Percentiles rank a stretch among this genome's conserved stretches.
Conservation (phyloP, 2,113 vertebrate genomes). For the Heterotis niloticus region DNA sequence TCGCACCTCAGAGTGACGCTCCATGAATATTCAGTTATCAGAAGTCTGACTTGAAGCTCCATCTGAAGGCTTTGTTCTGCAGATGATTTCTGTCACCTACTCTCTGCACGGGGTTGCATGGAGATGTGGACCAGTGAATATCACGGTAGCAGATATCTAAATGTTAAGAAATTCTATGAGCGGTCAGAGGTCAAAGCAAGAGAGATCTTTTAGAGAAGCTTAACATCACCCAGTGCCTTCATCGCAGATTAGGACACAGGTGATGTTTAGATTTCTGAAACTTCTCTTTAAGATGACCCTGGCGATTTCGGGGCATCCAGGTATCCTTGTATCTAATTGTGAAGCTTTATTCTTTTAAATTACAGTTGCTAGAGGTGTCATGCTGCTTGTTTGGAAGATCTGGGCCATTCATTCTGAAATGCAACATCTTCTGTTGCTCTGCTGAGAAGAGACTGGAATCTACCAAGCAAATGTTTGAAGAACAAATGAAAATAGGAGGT, state of each 20-base stretch:
- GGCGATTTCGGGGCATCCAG: no score
- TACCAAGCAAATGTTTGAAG: slow-evolving; percentile 25
- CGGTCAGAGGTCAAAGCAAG: slow-evolving; percentile 13
- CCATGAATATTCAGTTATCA: slow-evolving; percentile 68
- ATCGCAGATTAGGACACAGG: no score
- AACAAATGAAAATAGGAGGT: slow-evolving; percentile 43
- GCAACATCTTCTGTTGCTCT: slow-evolving; percentile 49
- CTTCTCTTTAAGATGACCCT: no score
- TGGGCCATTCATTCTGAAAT: slow-evolving; percentile 51
- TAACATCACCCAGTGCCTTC: no score
- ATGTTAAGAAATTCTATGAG: slow-evolving; percentile 23
- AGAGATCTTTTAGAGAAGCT: slow-evolving; percentile 27
- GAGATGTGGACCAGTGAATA: no score
- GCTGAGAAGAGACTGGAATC: slow-evolving; percentile 7
- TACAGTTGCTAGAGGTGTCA: slow-evolving; percentile 10
- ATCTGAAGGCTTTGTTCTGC: slow-evolving; percentile 42
- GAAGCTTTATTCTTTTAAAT: no score
- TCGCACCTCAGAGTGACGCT: neutral
- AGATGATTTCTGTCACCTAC: slow-evolving; percentile 8
- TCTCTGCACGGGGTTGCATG: no score
- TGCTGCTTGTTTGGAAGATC: slow-evolving; percentile 33
- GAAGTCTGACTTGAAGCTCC: slow-evolving; percentile 47
- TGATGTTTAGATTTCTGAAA: no score
- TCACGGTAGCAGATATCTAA: neutral
- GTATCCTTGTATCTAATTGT: no score